A percentile compares a stretch with the other conserved stretches of the same genome.
These are phyloP conservation scores for Brachyrhaphis roseni DNA, from an alignment of 2,797 vertebrate genomes.

Conservation along the genomic window DNA sequence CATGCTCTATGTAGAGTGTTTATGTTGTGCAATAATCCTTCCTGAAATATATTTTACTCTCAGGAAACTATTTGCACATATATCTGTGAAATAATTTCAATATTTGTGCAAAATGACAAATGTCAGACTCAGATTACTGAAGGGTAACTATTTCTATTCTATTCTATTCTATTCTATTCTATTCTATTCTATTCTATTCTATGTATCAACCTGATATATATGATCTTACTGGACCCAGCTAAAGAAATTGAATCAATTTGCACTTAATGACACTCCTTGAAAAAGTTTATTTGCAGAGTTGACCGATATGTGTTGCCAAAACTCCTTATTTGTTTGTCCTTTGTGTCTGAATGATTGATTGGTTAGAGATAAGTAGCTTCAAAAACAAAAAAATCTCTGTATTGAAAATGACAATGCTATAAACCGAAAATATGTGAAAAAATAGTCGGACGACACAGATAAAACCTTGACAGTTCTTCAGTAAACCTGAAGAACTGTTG, in stretches of 20 bases:
- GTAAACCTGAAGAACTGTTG: neutral
- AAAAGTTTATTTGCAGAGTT: neutral
- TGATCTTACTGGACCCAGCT: neutral
- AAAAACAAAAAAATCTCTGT: neutral
- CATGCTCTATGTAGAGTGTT: too few relatives aligned
- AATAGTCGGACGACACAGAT: neutral
- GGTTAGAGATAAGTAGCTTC: neutral
- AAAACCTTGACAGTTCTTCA: neutral
- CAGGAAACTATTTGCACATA: neutral
- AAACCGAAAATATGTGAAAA: neutral
- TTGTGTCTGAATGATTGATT: neutral
- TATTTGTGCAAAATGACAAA: neutral
- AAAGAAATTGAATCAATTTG: neutral
- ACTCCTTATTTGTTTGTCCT: neutral
- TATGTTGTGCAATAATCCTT: neutral
- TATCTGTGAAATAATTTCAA: neutral
- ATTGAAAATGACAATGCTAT: neutral
- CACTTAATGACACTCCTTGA: neutral
- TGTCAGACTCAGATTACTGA: neutral
- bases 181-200: too few relatives aligned
- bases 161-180: too few relatives aligned
- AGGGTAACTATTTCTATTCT: too few relatives aligned
- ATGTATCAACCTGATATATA: neutral
- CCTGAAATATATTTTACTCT: neutral
- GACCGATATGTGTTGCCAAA: neutral